Evolutionary conservation across 2,113 vertebrate genomes (phyloP), one percentile per base, ranked within the genome.

Genomic region (Oncorhynchus keta): DNA sequence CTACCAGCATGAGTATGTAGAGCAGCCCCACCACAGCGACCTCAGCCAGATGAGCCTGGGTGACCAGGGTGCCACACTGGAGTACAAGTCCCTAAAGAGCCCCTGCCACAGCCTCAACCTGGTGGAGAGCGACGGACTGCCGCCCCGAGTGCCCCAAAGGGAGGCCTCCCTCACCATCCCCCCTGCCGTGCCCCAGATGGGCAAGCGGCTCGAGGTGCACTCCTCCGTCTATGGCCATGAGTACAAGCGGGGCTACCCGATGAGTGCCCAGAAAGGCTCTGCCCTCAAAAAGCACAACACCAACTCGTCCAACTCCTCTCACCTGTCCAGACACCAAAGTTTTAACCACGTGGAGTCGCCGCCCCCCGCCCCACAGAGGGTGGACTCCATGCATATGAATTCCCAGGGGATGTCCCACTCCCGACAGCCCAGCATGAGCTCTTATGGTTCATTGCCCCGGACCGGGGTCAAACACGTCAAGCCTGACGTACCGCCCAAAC

Each of bases 261-360:
- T 93, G 87, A 94, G 94, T 87, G 94, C 94, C 0, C 94, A 94
- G 0, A 93, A 94, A 87, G 83, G 91, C 0, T 91, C 95, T 0
- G 95, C 90, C 1, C 95, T 97, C 78, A 99, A 98, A 94, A 96
- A 96, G 90, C 98, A 98, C 94, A 99, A 99, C 92, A 98, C 98
- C 86, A 99, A 99, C 94, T 99, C 97, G 59, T 99, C 97, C 85
- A 99, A 98, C 83, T 99, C 98, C 0, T 99, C 98, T 80, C 97
- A 97, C 88, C 93, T 99, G 85, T 95, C 97, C 77, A 93, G 96
- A 79, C 97, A 99, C 89, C 97, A 96, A 90, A 98, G 98, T 92
- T 98, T 98, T 55, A 88, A 94, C 92, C 93, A 95, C 66, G 95
- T 95, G 3, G 98, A 99, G 91, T 97, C 95, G 22, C 97, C 97